These are phyloP conservation scores for Tyria jacobaeae DNA, from an alignment of 2,888 invertebrate genomes.

Conservation along the genomic window DNA sequence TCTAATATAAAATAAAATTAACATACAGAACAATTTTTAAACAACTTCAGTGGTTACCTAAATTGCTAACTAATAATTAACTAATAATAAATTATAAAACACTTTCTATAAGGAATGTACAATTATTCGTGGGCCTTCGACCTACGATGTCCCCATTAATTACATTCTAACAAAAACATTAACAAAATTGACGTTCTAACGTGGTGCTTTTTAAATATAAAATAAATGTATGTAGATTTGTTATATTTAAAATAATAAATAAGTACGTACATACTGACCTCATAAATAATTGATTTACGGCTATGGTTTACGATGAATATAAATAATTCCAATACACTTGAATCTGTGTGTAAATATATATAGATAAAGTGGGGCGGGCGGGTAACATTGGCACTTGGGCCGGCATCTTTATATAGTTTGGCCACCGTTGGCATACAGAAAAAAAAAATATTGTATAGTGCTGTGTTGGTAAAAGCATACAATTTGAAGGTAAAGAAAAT, in stretches of 20 bases:
- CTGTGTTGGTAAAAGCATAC: slow-evolving; percentile 5
- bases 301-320: slow-evolving; percentile 33
- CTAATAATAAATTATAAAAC: no score
- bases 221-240: neutral
- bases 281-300: neutral
- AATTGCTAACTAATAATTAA: no score
- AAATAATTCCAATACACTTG: slow-evolving; percentile 44
- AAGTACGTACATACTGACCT: neutral
- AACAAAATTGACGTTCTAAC: no score
- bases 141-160: no score
- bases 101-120: no score
- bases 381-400: slow-evolving; percentile 67
- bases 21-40: no score
- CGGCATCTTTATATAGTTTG: slow-evolving; percentile 56
- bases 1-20: no score
- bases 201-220: no score
- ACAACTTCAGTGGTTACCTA: no score
- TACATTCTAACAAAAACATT: no score
- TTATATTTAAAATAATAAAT: neutral
- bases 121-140: no score
- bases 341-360: slow-evolving; percentile 41
- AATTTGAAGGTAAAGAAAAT: neutral
- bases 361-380: slow-evolving; percentile 54
- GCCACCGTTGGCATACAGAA: slow-evolving; percentile 27
- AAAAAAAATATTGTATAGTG: slow-evolving; percentile 25